Conservation (phyloP, 1,140 invertebrate genomes). For the Sweltsa coloradensis region DNA sequence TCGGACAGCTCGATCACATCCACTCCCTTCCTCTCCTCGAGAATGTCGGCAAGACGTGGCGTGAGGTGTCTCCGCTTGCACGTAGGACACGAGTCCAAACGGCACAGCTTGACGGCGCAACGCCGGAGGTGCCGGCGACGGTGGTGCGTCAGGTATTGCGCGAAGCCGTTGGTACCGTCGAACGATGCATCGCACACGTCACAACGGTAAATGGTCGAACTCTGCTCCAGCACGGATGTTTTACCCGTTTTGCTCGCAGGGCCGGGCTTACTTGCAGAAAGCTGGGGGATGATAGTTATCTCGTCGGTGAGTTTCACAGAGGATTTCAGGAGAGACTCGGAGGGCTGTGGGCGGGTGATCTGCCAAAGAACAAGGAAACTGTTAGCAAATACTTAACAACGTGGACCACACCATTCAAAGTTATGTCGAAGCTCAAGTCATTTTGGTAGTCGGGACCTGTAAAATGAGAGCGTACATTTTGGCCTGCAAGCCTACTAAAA, state of each 20-base stretch:
- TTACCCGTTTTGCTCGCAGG: constrained; percentile 11
- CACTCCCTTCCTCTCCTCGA: constrained; percentile 9
- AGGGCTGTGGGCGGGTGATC: background rate
- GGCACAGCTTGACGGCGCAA: constrained; percentile 11
- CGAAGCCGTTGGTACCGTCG: constrained; percentile 9
- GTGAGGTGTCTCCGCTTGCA: constrained; percentile 9
- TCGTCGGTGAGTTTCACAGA: constrained; percentile 78
- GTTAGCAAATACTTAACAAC: too few relatives aligned
- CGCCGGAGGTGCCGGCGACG: constrained; percentile 6
- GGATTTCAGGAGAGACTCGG: constrained; percentile 62
- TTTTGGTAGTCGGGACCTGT: too few relatives aligned
- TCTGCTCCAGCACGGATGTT: constrained; percentile 5
- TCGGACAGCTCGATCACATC: constrained; percentile 16
- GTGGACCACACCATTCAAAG: too few relatives aligned
- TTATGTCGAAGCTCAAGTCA: too few relatives aligned
- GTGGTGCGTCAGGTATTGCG: constrained; percentile 9
- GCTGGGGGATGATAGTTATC: constrained; percentile 84
- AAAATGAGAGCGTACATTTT: too few relatives aligned
- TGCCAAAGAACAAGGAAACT: too few relatives aligned
- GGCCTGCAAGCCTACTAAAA: too few relatives aligned
- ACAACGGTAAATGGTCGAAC: constrained; percentile 1
- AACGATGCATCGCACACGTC: constrained; percentile 12
- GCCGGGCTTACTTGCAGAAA: constrained; percentile 41
- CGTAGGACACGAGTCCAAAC: constrained; percentile 10
- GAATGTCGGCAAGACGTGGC: constrained; percentile 1